phyloP scores from a whole-genome alignment of 2,888 invertebrate genomes.

The Coronaproctus castanopsis region DNA sequence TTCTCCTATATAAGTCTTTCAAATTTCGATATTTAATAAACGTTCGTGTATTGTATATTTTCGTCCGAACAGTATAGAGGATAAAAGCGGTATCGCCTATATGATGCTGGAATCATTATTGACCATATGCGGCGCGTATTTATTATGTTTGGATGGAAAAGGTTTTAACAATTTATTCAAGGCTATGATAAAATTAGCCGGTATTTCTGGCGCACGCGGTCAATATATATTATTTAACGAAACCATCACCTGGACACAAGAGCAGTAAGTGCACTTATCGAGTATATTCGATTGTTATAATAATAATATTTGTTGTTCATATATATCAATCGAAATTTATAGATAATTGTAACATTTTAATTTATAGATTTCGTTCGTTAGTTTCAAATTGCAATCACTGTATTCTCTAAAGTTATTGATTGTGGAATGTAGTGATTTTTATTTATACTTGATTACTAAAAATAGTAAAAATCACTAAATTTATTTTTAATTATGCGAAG shows the following conservation, averaged over 20 bases:
- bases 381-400: too few species aligned
- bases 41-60: too few species aligned
- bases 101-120: slow-evolving; percentile 50
- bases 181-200: slow-evolving; percentile 64
- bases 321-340: background rate
- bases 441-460: too few species aligned
- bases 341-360: background rate
- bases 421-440: too few species aligned
- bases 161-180: slow-evolving; percentile 58
- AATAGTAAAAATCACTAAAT: too few species aligned
- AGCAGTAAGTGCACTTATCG: slow-evolving; percentile 2
- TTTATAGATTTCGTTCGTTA: too few species aligned
- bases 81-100: slow-evolving; percentile 36
- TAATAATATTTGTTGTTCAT: too few species aligned
- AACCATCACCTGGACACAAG: slow-evolving; percentile 6
- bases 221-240: slow-evolving; percentile 48
- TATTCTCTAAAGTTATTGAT: too few species aligned
- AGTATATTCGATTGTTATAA: too few species aligned
- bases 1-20: too few species aligned
- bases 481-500: too few species aligned
- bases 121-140: slow-evolving; percentile 42
- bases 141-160: slow-evolving; percentile 36
- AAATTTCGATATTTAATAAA: too few species aligned
- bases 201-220: slow-evolving; percentile 60
- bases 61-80: slow-evolving; percentile 9